phyloP scores from a whole-genome alignment of 2,888 invertebrate species.

The Cerastis rubricosa region DNA sequence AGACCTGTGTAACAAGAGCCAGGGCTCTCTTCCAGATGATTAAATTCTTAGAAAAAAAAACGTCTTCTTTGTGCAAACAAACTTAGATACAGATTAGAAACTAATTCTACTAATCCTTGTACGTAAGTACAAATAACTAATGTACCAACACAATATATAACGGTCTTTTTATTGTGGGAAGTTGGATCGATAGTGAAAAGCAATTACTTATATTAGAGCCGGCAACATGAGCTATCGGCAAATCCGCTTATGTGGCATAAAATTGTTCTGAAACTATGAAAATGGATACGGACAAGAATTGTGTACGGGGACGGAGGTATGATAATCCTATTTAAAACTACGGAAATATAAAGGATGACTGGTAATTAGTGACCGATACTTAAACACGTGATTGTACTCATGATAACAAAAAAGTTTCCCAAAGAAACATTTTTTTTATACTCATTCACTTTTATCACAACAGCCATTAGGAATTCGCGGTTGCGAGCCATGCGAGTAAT shows the following conservation, averaged over 20 bases:
- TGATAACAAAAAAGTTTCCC: too few relatives aligned
- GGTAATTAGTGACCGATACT: too few relatives aligned
- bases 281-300: constrained; percentile 44
- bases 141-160: constrained; percentile 19
- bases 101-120: not conserved
- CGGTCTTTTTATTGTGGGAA: constrained; percentile 37
- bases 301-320: not conserved
- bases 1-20: too few relatives aligned
- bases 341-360: too few relatives aligned
- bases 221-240: constrained; percentile 62
- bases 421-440: too few relatives aligned
- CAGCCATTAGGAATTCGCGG: too few relatives aligned
- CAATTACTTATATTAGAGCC: constrained; percentile 71
- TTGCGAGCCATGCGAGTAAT: too few relatives aligned
- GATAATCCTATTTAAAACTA: not conserved
- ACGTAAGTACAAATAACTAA: constrained; percentile 1
- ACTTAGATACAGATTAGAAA: not conserved
- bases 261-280: constrained; percentile 68
- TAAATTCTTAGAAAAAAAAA: not conserved
- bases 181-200: constrained; percentile 57
- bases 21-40: not conserved
- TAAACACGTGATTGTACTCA: too few relatives aligned
- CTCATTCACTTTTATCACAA: too few relatives aligned
- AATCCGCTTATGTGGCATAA: constrained; percentile 73
- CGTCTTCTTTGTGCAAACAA: not conserved